phyloP scores from a whole-genome alignment of 1,140 invertebrate species.

The Diorhabda elongata region DNA sequence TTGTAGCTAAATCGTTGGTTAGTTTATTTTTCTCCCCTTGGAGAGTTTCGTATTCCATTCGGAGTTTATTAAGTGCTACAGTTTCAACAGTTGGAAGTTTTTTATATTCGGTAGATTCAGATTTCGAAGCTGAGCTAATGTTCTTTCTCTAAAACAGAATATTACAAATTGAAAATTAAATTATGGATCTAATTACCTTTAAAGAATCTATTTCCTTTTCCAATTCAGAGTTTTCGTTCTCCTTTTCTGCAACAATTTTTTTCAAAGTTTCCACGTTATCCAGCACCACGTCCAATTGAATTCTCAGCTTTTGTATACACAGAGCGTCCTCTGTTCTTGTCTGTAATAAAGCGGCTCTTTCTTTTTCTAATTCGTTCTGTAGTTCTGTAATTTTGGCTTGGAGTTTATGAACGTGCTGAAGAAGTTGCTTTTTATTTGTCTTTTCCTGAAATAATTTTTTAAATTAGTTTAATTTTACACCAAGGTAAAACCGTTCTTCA shows the following conservation, averaged over 20 bases:
- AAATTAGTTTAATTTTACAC: too few species aligned
- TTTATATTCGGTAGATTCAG: constrained; percentile 40
- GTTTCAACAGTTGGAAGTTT: constrained; percentile 40
- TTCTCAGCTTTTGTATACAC: constrained; percentile 59
- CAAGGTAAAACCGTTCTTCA: too few species aligned
- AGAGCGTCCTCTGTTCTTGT: constrained; percentile 58
- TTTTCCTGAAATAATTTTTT: constrained; percentile 24
- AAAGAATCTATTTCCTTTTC: constrained; percentile 49
- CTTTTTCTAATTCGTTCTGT: constrained; percentile 49
- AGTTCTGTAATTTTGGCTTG: constrained; percentile 42
- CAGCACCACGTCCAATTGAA: constrained; percentile 57
- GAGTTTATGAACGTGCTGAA: constrained; percentile 28
- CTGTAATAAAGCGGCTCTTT: constrained; percentile 43
- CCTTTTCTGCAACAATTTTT: constrained; percentile 53
- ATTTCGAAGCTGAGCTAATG: constrained; percentile 22
- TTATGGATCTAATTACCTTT: constrained; percentile 16
- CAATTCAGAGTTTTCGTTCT: constrained; percentile 52
- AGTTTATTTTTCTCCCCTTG: constrained; percentile 50
- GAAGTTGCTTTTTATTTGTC: constrained; percentile 27
- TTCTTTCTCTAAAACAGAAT: constrained; percentile 26
- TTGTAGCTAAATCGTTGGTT: constrained; percentile 24
- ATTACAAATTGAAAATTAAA: constrained; percentile 22
- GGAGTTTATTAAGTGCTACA: constrained; percentile 49
- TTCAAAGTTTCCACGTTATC: constrained; percentile 60
- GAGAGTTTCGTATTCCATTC: constrained; percentile 51